Base-by-base conservation (phyloP, 2,888 invertebrate species). In the Tenodera sinensis region DNA sequence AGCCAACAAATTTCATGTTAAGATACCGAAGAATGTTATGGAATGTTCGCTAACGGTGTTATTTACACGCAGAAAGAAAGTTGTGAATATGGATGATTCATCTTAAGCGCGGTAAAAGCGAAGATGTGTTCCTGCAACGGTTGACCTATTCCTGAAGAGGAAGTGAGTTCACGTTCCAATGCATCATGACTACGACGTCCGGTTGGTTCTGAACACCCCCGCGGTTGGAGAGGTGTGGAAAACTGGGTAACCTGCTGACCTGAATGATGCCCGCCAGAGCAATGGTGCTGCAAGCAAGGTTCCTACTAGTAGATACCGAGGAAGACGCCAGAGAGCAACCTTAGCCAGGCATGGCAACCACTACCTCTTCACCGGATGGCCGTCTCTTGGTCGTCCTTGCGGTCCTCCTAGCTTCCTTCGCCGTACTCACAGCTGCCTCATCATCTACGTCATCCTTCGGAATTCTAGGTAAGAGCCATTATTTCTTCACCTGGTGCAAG, bases 181-280 rank as follows among this genome's bases (percentile, higher is more conserved):
- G 42, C 42, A 42, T 42, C 42, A 42, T 42, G 42, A 42, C 42
- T 42, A 71, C 20, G 25, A 71, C 54, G 54, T 71, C 54, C 54
- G 54, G 54, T 71, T 71, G 54, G 20, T 71, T 71, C 20, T 71
- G 15, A 25, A 71, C 54, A 71, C 54, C 54, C 54, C 54, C 54
- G 54, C 54, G 25, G 54, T 54, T 20, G 54, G 54, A 20, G 54
- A 54, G 54, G 54, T 54, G 54, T 34, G 27, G 87, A 84, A 84
- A 89, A 89, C 88, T 88, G 88, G 89, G 89, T 89, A 83, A 89
- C 89, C 87, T 89, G 88, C 81, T 89, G 89, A 89, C 89, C 89
- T 88, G 88, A 83, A 88, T 89, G 54, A 71, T 71, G 54, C 54
- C 54, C 54, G 20, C 54, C 25, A 71, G 54, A 71, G 54, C 54